Base-by-base conservation (phyloP, 2,888 invertebrate species). In the Ormia ochracea region DNA sequence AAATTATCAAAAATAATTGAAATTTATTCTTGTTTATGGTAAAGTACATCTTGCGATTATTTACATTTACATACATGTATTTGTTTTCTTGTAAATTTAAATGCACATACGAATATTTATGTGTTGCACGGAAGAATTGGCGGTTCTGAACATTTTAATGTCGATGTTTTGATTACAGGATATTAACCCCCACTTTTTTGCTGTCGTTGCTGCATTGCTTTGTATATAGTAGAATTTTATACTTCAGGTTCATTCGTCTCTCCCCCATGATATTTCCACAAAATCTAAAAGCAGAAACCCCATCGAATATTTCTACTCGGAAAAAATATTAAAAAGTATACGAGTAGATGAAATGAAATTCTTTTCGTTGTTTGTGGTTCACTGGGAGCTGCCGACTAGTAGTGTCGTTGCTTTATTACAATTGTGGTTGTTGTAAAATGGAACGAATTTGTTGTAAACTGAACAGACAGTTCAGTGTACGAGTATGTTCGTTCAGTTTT, bases 131-230 rank as follows among this genome's bases (percentile, higher is more conserved):
- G 19, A 21, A 28, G 19, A 38, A n/a, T 58, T 28, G 56, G 33
- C 48, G 9, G 17, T 12, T 48, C n/a, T 33, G 26, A 45, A 19
- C 21, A 50, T 58, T 63, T 59, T 41, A 23, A 66, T 76, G 82
- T 81, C 81, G 61, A 66, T 82, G 79, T 82, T 83, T 82, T 78
- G 82, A 81, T 81, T 83, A 82, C 82, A 83, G 83, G 83, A 82
- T 83, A 78, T 83, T 82, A 82, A 82, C 82, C 83, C 81, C 82
- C 82, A 79, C 80, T 59, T 79, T 52, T 43, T 61, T 66, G n/a
- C 41, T 52, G n/a, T 5, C 33, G 14, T 33, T 56, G 58, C 28
- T 56, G 31, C 63, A 41, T 28, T n/a, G n/a, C n/a, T n/a, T n/a
- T n/a, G n/a, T n/a, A n/a, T n/a, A n/a, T n/a, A n/a, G 61, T 38